These are phyloP conservation scores for Micronisus gabar DNA, from an alignment of 2,113 vertebrate genomes.

Conservation along the genomic window DNA sequence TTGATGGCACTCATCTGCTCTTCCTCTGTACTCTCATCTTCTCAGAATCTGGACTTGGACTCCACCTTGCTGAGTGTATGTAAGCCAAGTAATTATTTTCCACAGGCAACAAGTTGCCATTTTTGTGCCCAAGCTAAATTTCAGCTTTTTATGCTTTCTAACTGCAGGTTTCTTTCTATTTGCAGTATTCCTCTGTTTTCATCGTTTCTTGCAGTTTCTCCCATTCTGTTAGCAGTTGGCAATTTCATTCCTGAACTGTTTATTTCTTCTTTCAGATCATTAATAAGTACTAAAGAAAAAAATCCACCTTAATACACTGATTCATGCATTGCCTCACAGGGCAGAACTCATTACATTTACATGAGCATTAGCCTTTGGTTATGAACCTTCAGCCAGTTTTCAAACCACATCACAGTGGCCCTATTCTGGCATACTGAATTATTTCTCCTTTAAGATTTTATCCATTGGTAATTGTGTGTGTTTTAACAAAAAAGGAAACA, in stretches of 20 bases:
- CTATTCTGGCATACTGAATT: slow-evolving; percentile 25
- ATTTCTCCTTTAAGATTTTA: slow-evolving; percentile 46
- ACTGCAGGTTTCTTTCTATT: background rate
- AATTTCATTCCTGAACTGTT: background rate
- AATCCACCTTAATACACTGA: background rate
- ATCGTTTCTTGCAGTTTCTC: background rate
- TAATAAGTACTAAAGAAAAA: background rate
- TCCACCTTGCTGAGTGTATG: background rate
- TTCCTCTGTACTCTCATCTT: background rate
- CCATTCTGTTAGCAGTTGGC: background rate
- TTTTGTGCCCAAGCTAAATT: background rate
- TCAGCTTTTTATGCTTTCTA: background rate
- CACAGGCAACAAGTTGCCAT: background rate
- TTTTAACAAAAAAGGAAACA: slow-evolving; percentile 31
- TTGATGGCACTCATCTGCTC: background rate
- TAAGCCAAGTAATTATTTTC: background rate
- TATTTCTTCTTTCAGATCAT: slow-evolving; percentile 27
- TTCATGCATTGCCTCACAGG: background rate
- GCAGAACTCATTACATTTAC: slow-evolving; percentile 15
- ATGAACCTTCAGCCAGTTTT: slow-evolving; percentile 37
- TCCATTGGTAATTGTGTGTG: background rate
- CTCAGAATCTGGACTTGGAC: background rate
- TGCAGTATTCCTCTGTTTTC: background rate
- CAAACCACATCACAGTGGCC: slow-evolving; percentile 47
- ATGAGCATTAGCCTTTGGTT: slow-evolving; percentile 21